phyloP scores from a whole-genome alignment of 2,888 invertebrate genomes.

The Homarus gammarus region DNA sequence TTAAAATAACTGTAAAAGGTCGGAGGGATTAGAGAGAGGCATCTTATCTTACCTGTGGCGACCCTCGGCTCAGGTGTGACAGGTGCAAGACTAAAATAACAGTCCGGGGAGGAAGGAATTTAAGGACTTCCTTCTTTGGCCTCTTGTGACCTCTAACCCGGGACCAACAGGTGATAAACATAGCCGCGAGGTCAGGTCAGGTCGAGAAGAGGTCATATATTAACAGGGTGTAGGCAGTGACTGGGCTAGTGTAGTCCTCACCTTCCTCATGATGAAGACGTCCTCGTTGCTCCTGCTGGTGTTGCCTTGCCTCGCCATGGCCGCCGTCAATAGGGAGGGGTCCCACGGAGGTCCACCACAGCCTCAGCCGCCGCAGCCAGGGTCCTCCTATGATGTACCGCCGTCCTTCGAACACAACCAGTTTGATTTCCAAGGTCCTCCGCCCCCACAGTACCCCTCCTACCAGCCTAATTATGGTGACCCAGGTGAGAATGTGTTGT shows the following conservation, averaged over 20 bases:
- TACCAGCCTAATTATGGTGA: constrained; percentile 13
- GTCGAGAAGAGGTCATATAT: constrained; percentile 22
- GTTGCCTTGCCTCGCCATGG: background rate
- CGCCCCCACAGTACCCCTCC: background rate
- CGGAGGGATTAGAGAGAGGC: too few species aligned
- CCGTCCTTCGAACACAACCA: too few species aligned
- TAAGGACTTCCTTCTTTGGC: too few species aligned
- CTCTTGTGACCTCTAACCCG: too few species aligned
- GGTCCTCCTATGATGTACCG: background rate
- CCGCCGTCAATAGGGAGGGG: constrained; percentile 22
- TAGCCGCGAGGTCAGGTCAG: constrained; percentile 29
- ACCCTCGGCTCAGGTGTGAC: too few species aligned
- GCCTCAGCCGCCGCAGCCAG: background rate
- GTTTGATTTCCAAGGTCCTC: too few species aligned
- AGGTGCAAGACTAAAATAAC: too few species aligned
- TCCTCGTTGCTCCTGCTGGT: background rate
- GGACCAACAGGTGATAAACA: background rate
- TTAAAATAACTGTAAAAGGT: too few species aligned
- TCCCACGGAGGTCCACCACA: background rate
- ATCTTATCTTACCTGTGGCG: too few species aligned
- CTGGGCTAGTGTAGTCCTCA: background rate
- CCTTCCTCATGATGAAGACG: background rate
- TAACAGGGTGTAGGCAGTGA: background rate
- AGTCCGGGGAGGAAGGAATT: too few species aligned
- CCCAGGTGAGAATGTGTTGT: too few species aligned